Evolutionary conservation across 1,140 invertebrate species (phyloP), one percentile per base, ranked within the genome.

Genomic region (Aricia agestis): DNA sequence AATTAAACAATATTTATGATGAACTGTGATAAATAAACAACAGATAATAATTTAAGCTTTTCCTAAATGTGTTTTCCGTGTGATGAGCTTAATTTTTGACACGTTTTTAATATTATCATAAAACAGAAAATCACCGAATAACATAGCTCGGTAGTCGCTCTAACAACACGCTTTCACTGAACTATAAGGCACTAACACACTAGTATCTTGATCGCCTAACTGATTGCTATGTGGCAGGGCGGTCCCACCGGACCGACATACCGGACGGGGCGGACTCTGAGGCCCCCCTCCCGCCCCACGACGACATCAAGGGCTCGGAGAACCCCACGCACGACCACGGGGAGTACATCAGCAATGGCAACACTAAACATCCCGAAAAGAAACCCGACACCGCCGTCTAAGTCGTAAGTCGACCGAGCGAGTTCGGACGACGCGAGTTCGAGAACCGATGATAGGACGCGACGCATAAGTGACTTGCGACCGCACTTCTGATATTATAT

Each of bases 351-450:
- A 84, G 84, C 76, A 94, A 93, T 78, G 92, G 93, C 1, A 91
- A 93, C 84, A 92, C 93, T 68, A 90, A 93, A 78, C 86, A 87
- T 66, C 82, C 83, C 61, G 92, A 93, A 82, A 93, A 93, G 85
- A 94, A 94, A 80, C 93, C 93, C 7, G 92, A 94, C 80, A 94
- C 93, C 0, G 92, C 92, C 25, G 93, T 94, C 72, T 93, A 93
- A 87, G 74, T 76, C 74, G 80, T 86, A 82, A 84, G 80, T 82
- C 72, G 68, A 70, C 9, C 9, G 13, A 52, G 45, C 45, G 10
- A 52, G 45, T 52, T 4, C 45, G 10, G 45, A 45, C 11, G 42
- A 45, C 11, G 42, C 42, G 42, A 19, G 9, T 18, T 19, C 17
- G 59, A 71, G 36, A 71, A 52, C 70, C 76, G 67, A 52, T 52